These are phyloP conservation scores for Hippocampus zosterae DNA, from an alignment of 2,113 vertebrate species.

Conservation along the genomic window DNA sequence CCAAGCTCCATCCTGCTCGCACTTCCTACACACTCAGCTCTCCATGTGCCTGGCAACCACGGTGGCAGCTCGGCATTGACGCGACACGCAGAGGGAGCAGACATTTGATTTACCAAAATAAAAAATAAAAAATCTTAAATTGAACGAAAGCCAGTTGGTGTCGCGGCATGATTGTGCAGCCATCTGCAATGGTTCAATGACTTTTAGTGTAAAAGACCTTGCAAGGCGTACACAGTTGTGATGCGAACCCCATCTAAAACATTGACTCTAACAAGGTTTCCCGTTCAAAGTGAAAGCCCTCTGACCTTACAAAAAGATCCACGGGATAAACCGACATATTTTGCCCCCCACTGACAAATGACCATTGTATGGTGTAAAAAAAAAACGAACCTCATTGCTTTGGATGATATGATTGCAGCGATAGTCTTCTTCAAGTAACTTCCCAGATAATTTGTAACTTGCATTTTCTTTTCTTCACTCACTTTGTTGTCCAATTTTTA, in stretches of 20 bases:
- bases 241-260: background rate
- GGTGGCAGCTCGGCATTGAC: constrained; percentile 26
- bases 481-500: background rate
- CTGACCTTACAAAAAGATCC: background rate
- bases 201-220: background rate
- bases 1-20: constrained; percentile 48
- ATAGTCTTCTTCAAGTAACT: background rate
- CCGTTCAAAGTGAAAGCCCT: background rate
- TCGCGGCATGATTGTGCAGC: background rate
- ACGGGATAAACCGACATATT: no score
- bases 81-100: constrained; percentile 33
- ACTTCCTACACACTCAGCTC: constrained; percentile 61
- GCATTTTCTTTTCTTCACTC: background rate
- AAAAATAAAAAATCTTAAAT: background rate
- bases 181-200: background rate
- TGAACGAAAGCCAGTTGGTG: background rate
- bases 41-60: constrained; percentile 47
- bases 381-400: no score
- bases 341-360: no score
- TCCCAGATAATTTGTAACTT: background rate
- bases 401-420: background rate
- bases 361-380: no score
- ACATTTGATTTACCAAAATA: background rate
- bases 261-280: background rate
- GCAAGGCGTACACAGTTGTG: background rate